A percentile compares a stretch with the other conserved stretches of the same genome.
Evolutionary conservation across 1,140 invertebrate genomes (phyloP).

Genomic region (Steinernema khuongi): DNA sequence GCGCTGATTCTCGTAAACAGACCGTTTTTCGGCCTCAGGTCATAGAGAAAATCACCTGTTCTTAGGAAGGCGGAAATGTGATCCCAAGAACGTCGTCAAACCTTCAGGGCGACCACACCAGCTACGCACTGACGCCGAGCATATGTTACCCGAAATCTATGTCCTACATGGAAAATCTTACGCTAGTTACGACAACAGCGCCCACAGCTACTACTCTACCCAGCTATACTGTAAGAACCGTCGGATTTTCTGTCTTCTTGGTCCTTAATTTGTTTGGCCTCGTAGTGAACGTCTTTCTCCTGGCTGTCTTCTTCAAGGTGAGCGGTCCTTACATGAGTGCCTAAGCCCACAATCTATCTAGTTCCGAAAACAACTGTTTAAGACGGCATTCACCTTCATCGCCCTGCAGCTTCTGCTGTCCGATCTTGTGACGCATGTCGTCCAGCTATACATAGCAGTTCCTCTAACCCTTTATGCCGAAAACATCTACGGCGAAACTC

Average conservation of each 20-base stretch:
- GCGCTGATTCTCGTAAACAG: too few relatives aligned
- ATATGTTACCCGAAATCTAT: too few relatives aligned
- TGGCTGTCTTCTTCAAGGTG: neutral
- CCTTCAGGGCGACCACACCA: neutral
- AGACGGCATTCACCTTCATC: neutral
- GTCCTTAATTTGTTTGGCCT: neutral
- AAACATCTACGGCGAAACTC: slow-evolving; percentile 12
- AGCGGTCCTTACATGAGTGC: too few relatives aligned
- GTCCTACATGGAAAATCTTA: neutral
- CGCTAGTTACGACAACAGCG: neutral
- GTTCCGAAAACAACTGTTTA: neutral
- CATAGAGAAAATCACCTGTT: too few relatives aligned
- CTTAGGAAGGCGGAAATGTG: too few relatives aligned
- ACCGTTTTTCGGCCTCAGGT: too few relatives aligned
- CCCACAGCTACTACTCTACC: neutral
- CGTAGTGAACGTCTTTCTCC: neutral
- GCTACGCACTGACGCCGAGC: too few relatives aligned
- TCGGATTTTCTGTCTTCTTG: neutral
- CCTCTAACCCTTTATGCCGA: neutral
- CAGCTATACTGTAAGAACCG: neutral
- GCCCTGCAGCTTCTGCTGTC: neutral
- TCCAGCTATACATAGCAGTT: neutral
- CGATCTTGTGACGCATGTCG: neutral
- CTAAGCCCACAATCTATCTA: too few relatives aligned
- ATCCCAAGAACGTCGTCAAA: too few relatives aligned